Evolutionary conservation across 2,797 vertebrate genomes (phyloP), one percentile per base, ranked within the genome.

Genomic region (Melanotaenia nigrans): DNA sequence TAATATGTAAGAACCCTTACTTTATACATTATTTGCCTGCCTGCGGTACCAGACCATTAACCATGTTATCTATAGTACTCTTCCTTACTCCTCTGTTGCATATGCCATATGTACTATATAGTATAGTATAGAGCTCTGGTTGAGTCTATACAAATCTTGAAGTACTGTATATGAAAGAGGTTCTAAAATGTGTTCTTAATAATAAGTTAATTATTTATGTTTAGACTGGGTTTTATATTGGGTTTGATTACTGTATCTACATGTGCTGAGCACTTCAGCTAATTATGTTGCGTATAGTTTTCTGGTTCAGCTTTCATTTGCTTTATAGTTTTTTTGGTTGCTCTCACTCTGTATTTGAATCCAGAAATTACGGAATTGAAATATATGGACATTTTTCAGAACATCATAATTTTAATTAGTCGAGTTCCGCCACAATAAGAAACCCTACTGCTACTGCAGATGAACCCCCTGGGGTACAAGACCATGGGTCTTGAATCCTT

Each of bases 21-120:
- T 38, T n/a, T 28, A 22, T 28, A 35, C 22, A 73, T 65, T 24
- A 20, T 22, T 60, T 58, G 42, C 51, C 16, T 54, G 58, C 16
- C 49, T 42, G 28, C 32, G 28, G 47, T 30, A 53, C 9, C 12
- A 54, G 11, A 61, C 11, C 28, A 60, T 30, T 24, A 3, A 59
- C 25, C 25, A 49, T 42, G 16, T 51, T 65, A 8, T 16, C 36
- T 16, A 33, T 35, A 38, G 24, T 51, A n/a, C 30, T 18, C n/a
- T 30, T 3, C 22, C 4, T 60, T 47, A 36, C 33, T 65, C 47
- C 49, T 56, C 0, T 56, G 0, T 51, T 40, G 47, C 35, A 65
- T 53, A 33, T 60, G 1, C 33, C 33, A 65, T 30, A 59, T 60
- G 10, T 9, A 22, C 28, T 40, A 28, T 28, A 28, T 28, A 28